Percentiles rank a stretch among this genome's conserved stretches.
Evolutionary conservation across 1,140 invertebrate genomes (phyloP).

Genomic region (Drosophila bifasciata): DNA sequence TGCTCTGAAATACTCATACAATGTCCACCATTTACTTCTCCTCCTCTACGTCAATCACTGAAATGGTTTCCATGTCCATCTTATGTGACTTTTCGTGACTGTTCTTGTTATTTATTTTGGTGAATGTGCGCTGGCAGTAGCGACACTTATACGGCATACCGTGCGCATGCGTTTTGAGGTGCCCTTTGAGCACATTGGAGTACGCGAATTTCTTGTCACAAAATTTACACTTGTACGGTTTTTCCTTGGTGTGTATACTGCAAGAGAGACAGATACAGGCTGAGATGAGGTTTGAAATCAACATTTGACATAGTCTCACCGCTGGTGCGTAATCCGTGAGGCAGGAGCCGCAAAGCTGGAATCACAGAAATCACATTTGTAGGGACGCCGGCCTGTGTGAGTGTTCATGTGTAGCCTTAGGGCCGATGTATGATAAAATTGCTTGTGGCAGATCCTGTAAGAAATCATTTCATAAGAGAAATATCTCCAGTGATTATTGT

Average conservation of each 20-base stretch:
- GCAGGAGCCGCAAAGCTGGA: conserved; percentile 88
- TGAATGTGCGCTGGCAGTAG: conserved; percentile 58
- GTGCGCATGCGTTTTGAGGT: conserved; percentile 70
- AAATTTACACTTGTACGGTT: conserved; percentile 70
- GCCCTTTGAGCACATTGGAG: conserved; percentile 74
- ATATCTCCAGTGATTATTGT: too few species aligned
- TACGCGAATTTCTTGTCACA: conserved; percentile 72
- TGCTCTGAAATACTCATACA: too few species aligned
- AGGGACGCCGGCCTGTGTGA: conserved; percentile 72
- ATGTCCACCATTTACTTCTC: conserved; percentile 17
- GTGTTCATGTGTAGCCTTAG: conserved; percentile 77
- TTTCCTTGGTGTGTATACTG: conserved; percentile 78
- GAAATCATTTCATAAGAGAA: not conserved
- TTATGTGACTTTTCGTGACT: conserved; percentile 63
- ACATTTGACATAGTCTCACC: conserved; percentile 61
- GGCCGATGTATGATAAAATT: conserved; percentile 71
- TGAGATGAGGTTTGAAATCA: not conserved
- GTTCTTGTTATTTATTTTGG: conserved; percentile 73
- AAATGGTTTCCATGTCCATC: not conserved
- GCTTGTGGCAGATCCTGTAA: conserved; percentile 75
- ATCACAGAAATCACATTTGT: conserved; percentile 86
- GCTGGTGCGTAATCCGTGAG: conserved; percentile 86
- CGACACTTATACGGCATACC: conserved; percentile 66
- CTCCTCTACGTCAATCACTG: conserved; percentile 6
- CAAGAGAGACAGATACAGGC: not conserved